These are phyloP conservation scores for Oligia strigilis DNA, from an alignment of 2,888 invertebrate genomes.

Conservation along the genomic window DNA sequence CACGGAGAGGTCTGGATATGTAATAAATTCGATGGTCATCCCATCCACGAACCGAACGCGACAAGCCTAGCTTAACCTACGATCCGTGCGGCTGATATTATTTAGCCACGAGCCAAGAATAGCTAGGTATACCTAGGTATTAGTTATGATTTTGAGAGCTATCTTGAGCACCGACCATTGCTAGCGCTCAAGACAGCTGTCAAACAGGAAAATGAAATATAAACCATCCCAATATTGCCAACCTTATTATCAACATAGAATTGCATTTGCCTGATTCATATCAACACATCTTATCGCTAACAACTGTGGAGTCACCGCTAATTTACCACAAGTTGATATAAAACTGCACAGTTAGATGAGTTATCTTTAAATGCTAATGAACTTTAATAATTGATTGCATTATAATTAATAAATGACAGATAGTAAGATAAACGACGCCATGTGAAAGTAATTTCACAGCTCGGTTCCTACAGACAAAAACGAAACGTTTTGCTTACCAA, in stretches of 20 bases:
- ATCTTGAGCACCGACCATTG: neutral
- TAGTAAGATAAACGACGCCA: neutral
- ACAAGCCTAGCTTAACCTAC: neutral
- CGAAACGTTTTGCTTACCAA: neutral
- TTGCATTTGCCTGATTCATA: slow-evolving; percentile 20
- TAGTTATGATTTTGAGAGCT: neutral
- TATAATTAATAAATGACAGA: neutral
- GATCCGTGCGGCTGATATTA: neutral
- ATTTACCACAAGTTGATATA: slow-evolving; percentile 26
- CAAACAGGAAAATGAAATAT: neutral
- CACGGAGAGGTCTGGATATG: neutral
- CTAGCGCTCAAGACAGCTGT: neutral
- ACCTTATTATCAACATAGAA: neutral
- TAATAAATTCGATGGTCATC: neutral
- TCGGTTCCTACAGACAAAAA: neutral
- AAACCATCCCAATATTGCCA: neutral
- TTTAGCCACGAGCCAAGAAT: neutral
- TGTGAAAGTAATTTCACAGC: slow-evolving; percentile 22
- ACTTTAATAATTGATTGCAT: neutral
- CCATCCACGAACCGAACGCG: neutral
- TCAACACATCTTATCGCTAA: slow-evolving; percentile 17
- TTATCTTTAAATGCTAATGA: slow-evolving; percentile 12
- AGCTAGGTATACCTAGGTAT: neutral
- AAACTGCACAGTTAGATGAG: slow-evolving; percentile 10
- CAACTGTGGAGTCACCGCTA: slow-evolving; percentile 10